Evolutionary conservation across 2,888 invertebrate genomes (phyloP).

Genomic region (Leucoptera coffeella): DNA sequence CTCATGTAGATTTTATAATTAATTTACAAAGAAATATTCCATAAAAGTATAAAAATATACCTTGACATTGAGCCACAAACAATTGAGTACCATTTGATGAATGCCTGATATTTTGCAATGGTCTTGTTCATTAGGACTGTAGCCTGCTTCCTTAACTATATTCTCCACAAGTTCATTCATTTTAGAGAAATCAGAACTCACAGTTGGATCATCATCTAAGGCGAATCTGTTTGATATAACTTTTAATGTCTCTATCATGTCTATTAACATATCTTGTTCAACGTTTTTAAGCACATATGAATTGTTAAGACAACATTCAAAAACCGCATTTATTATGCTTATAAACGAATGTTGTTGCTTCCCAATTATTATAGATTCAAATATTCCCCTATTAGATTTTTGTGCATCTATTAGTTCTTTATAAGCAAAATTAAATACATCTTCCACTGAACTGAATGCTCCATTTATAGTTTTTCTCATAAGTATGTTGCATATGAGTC

Average conservation of each 20-base stretch:
- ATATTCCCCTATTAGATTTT: conserved; percentile 25
- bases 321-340: conserved; percentile 20
- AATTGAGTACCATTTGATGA: conserved; percentile 64
- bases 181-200: conserved; percentile 68
- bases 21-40: too few relatives aligned
- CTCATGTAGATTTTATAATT: too few relatives aligned
- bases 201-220: conserved; percentile 20
- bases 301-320: conserved; percentile 17
- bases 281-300: conserved; percentile 14
- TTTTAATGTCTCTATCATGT: conserved; percentile 18
- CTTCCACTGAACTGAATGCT: conserved; percentile 17
- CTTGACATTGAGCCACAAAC: conserved; percentile 75
- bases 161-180: conserved; percentile 66
- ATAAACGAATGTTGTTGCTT: conserved; percentile 48
- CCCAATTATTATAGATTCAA: conserved; percentile 37
- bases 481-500: conserved; percentile 34
- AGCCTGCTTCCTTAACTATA: conserved; percentile 41
- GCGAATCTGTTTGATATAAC: conserved; percentile 28
- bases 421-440: conserved; percentile 23
- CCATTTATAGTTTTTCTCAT: conserved; percentile 12
- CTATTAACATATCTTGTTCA: conserved; percentile 9
- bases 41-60: conserved; percentile 20
- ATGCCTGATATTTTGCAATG: conserved; percentile 47
- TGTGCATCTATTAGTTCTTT: conserved; percentile 18
- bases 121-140: conserved; percentile 17